These are phyloP conservation scores for Caenorhabditis angaria DNA, from an alignment of 2,888 invertebrate species.

Conservation along the genomic window DNA sequence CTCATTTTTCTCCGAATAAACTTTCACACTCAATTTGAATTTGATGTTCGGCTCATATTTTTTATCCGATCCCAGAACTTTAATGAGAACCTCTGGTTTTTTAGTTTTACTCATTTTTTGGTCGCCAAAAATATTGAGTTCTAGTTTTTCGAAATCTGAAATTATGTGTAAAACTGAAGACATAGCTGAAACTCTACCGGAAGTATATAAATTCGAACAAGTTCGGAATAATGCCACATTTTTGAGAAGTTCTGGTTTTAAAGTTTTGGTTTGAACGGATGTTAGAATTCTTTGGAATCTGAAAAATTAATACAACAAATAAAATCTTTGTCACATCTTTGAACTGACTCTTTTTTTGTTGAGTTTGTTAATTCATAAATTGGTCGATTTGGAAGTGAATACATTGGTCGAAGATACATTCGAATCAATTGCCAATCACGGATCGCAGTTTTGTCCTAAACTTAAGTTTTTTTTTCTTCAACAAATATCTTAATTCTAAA, in stretches of 20 bases:
- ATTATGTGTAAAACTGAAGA: too few relatives aligned
- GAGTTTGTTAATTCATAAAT: not conserved
- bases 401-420: not conserved
- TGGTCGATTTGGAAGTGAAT: not conserved
- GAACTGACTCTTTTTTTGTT: not conserved
- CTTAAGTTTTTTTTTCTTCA: too few relatives aligned
- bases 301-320: not conserved
- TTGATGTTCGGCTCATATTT: not conserved
- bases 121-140: not conserved
- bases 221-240: not conserved
- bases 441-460: not conserved
- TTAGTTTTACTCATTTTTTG: not conserved
- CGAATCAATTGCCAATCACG: not conserved
- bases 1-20: not conserved
- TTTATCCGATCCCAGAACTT: not conserved
- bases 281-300: not conserved
- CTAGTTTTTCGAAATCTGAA: not conserved
- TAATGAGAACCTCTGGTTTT: not conserved
- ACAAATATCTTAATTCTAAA: too few relatives aligned
- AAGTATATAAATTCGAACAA: not conserved
- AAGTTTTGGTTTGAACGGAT: not conserved
- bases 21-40: not conserved
- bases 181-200: not conserved
- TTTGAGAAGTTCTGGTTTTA: not conserved
- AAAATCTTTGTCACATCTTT: too few relatives aligned